These are phyloP conservation scores for Tetranychus piercei DNA, from an alignment of 2,888 invertebrate genomes.

Conservation along the genomic window DNA sequence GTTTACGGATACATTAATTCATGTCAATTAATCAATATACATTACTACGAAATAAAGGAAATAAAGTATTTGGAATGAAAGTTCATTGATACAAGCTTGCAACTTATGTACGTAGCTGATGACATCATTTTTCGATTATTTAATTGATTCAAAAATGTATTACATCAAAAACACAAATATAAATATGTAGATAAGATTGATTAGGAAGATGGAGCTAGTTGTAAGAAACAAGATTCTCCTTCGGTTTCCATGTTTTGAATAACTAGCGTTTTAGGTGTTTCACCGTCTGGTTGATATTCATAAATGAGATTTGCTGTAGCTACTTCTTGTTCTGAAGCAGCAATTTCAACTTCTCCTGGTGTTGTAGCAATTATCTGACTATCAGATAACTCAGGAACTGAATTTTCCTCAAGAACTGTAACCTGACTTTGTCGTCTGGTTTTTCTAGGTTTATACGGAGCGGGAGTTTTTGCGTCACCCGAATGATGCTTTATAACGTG, in stretches of 20 bases:
- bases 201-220: neutral
- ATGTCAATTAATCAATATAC: too few relatives aligned
- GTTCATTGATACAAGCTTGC: too few relatives aligned
- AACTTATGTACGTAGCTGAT: too few relatives aligned
- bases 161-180: neutral
- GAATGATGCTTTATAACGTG: constrained; percentile 36
- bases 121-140: too few relatives aligned
- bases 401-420: neutral
- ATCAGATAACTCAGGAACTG: neutral
- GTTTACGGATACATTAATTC: too few relatives aligned
- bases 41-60: too few relatives aligned
- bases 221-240: neutral
- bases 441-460: constrained; percentile 28
- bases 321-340: constrained; percentile 15
- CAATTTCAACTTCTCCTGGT: constrained; percentile 14
- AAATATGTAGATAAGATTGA: neutral
- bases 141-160: neutral
- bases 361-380: constrained; percentile 10
- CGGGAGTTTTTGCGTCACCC: constrained; percentile 25
- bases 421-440: constrained; percentile 15
- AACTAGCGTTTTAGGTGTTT: neutral
- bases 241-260: neutral
- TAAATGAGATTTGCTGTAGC: constrained; percentile 18
- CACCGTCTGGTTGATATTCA: constrained; percentile 9
- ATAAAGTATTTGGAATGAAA: too few relatives aligned